Evolutionary conservation across 1,140 invertebrate species (phyloP).

Genomic region (Lysiphlebus fabarum): DNA sequence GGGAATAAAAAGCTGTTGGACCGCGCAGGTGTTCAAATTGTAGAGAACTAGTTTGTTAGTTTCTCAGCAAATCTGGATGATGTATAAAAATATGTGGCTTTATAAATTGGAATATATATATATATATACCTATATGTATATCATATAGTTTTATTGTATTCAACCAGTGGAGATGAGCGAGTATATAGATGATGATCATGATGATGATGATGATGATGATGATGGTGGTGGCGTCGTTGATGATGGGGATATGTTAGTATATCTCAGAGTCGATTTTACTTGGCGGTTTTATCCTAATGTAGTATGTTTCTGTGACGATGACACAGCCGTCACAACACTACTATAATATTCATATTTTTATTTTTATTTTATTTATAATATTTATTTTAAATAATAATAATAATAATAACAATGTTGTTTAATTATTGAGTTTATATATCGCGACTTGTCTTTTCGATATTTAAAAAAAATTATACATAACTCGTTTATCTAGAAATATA

Average conservation of each 20-base stretch:
- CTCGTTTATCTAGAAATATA: too few species aligned
- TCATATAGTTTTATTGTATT: too few species aligned
- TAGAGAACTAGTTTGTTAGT: constrained; percentile 23
- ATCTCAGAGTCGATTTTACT: too few species aligned
- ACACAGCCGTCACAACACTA: constrained; percentile 43
- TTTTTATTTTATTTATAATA: too few species aligned
- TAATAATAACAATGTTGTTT: too few species aligned
- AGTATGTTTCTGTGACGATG: constrained; percentile 38
- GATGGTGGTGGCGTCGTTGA: constrained; percentile 25
- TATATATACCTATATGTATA: too few species aligned
- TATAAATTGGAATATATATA: constrained; percentile 23
- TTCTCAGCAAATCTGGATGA: too few species aligned
- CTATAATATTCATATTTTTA: constrained; percentile 4
- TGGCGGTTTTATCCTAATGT: constrained; percentile 4
- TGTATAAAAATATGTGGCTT: constrained; percentile 15
- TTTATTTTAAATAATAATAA: too few species aligned
- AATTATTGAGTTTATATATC: too few species aligned
- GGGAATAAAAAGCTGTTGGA: constrained; percentile 26
- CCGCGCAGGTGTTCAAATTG: constrained; percentile 40
- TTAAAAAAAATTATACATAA: too few species aligned
- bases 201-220: constrained; percentile 14
- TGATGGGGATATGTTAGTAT: constrained; percentile 19
- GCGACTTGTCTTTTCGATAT: too few species aligned
- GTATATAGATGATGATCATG: constrained; percentile 11
- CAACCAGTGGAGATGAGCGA: too few species aligned